Conservation (phyloP, 2,113 vertebrate species). For the Holacanthus passer region DNA sequence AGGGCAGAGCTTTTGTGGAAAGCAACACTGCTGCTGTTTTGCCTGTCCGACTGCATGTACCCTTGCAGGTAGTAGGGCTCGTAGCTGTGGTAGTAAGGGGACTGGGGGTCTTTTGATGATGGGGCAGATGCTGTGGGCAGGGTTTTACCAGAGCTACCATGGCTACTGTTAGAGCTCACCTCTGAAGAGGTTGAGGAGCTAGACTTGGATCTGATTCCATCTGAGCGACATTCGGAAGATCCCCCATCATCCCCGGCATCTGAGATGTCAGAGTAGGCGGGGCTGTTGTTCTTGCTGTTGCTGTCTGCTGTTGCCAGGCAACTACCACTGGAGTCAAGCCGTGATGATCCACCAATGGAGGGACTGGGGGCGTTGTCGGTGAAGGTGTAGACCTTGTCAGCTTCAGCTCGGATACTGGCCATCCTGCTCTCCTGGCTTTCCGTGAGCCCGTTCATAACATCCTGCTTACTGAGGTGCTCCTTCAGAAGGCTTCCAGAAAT, state of each 20-base stretch:
- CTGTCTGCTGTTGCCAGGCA: constrained; percentile 89
- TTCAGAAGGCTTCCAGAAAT: constrained; percentile 94
- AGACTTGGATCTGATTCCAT: constrained; percentile 90
- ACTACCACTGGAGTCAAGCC: constrained; percentile 87
- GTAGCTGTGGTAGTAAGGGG: constrained; percentile 94
- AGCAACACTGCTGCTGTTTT: constrained; percentile 80
- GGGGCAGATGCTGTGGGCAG: constrained; percentile 85
- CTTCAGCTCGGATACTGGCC: constrained; percentile 98
- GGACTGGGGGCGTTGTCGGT: constrained; percentile 99
- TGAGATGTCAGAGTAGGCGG: constrained; percentile 98
- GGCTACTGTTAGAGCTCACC: constrained; percentile 86
- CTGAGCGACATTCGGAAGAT: constrained; percentile 91
- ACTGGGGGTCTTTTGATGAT: constrained; percentile 90
- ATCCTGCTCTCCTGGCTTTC: constrained; percentile 97
- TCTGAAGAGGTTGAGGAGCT: constrained; percentile 90
- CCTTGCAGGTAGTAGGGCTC: constrained; percentile 96
- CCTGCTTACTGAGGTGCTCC: constrained; percentile 95
- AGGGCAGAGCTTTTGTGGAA: constrained; percentile 84
- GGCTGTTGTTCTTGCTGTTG: constrained; percentile 94
- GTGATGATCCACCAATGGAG: constrained; percentile 93
- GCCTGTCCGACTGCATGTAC: constrained; percentile 91
- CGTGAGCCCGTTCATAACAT: constrained; percentile 89
- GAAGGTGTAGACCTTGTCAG: constrained; percentile 99
- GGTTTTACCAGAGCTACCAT: constrained; percentile 86
- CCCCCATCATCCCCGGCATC: constrained; percentile 95